Evolutionary conservation across 2,888 invertebrate genomes (phyloP).

Genomic region (Pachydiplax longipennis): DNA sequence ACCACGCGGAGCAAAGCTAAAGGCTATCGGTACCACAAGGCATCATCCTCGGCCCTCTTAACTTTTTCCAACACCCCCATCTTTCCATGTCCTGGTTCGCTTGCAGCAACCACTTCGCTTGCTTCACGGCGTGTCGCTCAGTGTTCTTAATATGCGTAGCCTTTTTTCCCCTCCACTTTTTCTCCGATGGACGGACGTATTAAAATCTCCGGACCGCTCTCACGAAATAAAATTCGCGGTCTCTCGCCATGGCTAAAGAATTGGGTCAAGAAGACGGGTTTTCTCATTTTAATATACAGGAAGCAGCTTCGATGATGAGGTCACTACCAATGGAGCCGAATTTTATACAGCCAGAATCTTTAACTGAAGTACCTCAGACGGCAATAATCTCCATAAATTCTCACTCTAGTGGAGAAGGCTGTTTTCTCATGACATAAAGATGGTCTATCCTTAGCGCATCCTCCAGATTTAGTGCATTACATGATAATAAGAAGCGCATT

Average conservation of each 20-base stretch:
- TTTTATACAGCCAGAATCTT: too few relatives aligned
- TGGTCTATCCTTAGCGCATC: too few relatives aligned
- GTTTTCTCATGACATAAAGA: too few relatives aligned
- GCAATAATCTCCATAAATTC: too few relatives aligned
- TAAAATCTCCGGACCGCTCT: neutral
- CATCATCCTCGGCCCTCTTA: neutral
- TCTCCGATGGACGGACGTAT: neutral
- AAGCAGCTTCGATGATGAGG: too few relatives aligned
- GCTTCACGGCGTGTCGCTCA: neutral
- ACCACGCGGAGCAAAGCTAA: slow-evolving; percentile 7
- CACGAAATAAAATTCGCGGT: neutral
- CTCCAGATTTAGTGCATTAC: too few relatives aligned
- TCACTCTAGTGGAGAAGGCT: too few relatives aligned
- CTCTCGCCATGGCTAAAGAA: neutral
- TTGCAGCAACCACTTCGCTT: neutral
- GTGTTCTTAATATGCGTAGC: neutral
- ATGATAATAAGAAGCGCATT: too few relatives aligned
- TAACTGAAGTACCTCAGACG: too few relatives aligned
- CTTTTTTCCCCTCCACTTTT: neutral
- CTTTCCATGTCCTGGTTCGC: neutral
- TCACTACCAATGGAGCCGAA: too few relatives aligned
- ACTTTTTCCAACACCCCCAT: neutral
- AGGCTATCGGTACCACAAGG: slow-evolving; percentile 4
- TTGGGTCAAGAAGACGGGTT: neutral
- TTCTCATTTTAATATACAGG: neutral